Conservation (phyloP, 2,797 vertebrate genomes). For the Brachyrhaphis roseni region DNA sequence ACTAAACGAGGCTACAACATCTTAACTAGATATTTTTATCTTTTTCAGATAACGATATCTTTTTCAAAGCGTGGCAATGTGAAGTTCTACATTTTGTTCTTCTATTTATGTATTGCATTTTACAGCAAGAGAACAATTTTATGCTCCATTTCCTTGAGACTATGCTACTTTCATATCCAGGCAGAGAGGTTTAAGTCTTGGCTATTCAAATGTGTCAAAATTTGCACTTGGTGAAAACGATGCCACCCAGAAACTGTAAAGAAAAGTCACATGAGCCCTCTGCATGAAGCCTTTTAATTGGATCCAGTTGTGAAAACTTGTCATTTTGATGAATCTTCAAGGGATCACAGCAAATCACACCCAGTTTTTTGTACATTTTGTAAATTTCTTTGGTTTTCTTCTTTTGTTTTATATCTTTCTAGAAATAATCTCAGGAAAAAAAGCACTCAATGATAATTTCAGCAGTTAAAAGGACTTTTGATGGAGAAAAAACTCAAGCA, state of each 20-base stretch:
- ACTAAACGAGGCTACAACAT: not conserved
- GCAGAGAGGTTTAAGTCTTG: not conserved
- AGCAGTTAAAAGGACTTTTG: not conserved
- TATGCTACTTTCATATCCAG: not conserved
- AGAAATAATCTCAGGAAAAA: slow-evolving; percentile 8
- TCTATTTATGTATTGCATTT: not conserved
- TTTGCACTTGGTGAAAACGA: slow-evolving; percentile 2
- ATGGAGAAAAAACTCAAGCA: too few relatives aligned
- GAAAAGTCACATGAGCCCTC: slow-evolving; percentile 44
- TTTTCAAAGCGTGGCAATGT: not conserved
- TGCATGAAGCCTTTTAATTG: slow-evolving; percentile 59
- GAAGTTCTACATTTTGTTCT: not conserved
- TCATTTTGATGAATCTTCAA: slow-evolving; percentile 44
- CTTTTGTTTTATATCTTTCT: not conserved
- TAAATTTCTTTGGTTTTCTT: slow-evolving; percentile 13
- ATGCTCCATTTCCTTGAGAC: not conserved
- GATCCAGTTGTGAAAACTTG: slow-evolving; percentile 49
- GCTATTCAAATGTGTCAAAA: not conserved
- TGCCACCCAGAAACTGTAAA: slow-evolving; percentile 15
- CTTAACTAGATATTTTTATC: not conserved
- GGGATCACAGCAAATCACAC: slow-evolving; percentile 21
- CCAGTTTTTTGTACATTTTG: slow-evolving; percentile 9
- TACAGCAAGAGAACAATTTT: not conserved
- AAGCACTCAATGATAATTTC: not conserved
- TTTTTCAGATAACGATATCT: not conserved